Base-by-base conservation (phyloP, 1,140 invertebrate genomes). In the Caenorhabditis latens region DNA sequence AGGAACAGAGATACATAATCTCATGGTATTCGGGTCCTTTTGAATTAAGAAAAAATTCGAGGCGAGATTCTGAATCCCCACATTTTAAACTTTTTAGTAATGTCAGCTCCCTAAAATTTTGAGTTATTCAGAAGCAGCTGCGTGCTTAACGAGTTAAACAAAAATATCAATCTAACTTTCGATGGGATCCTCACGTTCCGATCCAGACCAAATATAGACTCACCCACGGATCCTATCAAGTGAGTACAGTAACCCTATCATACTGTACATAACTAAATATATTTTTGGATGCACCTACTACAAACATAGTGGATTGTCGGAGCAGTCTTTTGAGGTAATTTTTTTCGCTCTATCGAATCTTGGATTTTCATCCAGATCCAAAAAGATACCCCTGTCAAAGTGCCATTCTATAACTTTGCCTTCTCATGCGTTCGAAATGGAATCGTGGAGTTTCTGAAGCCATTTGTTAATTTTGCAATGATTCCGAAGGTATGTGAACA, bases 231-330 rank as follows among this genome's bases (percentile, higher is more conserved):
- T 71, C 4, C 61, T 11, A 63, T 63, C 3, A 63, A 63, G 61
- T 63, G 9, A 63, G 21, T 32, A 32, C 32, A 32, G 32, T 32
- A 32, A 32, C 32, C 32, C 32, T 32, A 32, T 0, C 32, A 32
- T 32, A 32, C 32, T 32, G 32, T 32, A 32, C 32, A 32, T 32
- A 32, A 32, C 32, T 32, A 32, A 32, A 32, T 32, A 32, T 40
- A 40, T 40, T 46, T 71, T 71, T 21, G 24, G 65, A 71, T 71
- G 65, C 21, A 71, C 65, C 16, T 71, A 43, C 24, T 71, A 71
- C 65, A 71, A 71, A 19, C 40, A 71, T 46, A 71, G 65, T 71
- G 65, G 65, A 3, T n/a, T n/a, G 46, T 43, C 40, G 6, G 65
- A 71, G 14, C 65, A 71, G 7, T n/a, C 65, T 19, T 43, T 71